Conservation (phyloP, 2,113 vertebrate species). For the Gasterosteus nipponicus region DNA sequence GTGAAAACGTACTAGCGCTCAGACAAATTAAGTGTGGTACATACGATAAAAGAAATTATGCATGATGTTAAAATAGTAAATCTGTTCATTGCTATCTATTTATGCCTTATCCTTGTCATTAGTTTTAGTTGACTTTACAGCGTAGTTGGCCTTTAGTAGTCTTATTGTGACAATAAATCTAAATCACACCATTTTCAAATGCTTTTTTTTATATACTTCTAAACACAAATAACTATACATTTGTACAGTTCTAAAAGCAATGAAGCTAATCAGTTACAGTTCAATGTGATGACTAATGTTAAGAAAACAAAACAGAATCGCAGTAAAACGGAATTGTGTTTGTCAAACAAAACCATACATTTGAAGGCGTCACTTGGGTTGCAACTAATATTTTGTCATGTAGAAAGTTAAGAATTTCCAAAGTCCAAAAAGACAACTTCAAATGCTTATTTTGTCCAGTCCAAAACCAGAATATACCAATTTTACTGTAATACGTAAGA, state of each 20-base stretch:
- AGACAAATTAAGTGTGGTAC: background rate
- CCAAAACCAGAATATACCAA: background rate
- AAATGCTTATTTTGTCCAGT: background rate
- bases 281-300: background rate
- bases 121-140: background rate
- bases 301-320: too few species aligned
- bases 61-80: background rate
- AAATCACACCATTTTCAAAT: background rate
- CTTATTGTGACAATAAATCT: slow-evolving; percentile 4
- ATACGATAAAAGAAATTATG: background rate
- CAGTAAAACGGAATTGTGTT: background rate
- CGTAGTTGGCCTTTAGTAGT: background rate
- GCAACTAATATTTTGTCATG: background rate
- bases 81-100: background rate
- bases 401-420: background rate
- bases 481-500: background rate
- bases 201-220: background rate
- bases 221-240: background rate
- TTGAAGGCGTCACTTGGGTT: too few species aligned
- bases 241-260: background rate
- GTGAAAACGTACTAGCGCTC: background rate
- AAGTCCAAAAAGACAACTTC: background rate
- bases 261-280: background rate
- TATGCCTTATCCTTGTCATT: background rate
- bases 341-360: background rate